Evolutionary conservation across 2,797 vertebrate species (phyloP), one percentile per base, ranked within the genome.

Genomic region (Pseudochirops corinnae): DNA sequence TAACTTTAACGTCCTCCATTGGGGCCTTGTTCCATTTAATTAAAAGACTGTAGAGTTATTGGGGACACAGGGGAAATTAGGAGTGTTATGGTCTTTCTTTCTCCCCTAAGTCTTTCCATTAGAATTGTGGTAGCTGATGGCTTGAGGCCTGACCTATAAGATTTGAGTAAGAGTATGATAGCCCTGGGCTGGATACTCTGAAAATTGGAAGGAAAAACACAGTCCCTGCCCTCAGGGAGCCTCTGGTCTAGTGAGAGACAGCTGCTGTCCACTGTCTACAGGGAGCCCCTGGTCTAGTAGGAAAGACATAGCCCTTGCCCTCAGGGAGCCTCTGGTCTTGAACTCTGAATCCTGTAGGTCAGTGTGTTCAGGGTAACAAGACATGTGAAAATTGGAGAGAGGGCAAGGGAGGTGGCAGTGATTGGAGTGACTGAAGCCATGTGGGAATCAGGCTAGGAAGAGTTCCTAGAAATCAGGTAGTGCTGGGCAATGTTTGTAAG

Each of bases 11-110:
- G 0, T 82, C 97, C 97, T 98, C 97, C 98, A 97, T 57, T 0
- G 93, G 96, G 96, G 96, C 93, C 91, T 74, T 95, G 96, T 95
- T 0, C 93, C 82, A 52, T 96, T 98, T 98, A 98, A 98, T 98
- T 98, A 98, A 98, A 97, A 97, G 96, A 96, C 96, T 95, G 94
- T 82, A 90, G 95, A 96, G 58, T 97, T 97, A 96, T 60, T 95
- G 93, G 92, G 95, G 97, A 94, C 4, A 0, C 74, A 93, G 97
- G 94, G 97, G 98, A 98, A 98, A 97, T 98, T 95, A 39, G 62
- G 60, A 58, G 28, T 1, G 57, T 93, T 28, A 92, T 67, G 93
- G 91, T 93, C 33, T 52, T 46, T 87, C 46, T 46, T 87, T 46
- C 74, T 50, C 74, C 74, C 74, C 74, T 39, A 46, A 28, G 74